Percentiles rank a stretch among this genome's conserved stretches.
These are phyloP conservation scores for Mactromeris polynyma DNA, from an alignment of 2,888 invertebrate species.

Conservation along the genomic window DNA sequence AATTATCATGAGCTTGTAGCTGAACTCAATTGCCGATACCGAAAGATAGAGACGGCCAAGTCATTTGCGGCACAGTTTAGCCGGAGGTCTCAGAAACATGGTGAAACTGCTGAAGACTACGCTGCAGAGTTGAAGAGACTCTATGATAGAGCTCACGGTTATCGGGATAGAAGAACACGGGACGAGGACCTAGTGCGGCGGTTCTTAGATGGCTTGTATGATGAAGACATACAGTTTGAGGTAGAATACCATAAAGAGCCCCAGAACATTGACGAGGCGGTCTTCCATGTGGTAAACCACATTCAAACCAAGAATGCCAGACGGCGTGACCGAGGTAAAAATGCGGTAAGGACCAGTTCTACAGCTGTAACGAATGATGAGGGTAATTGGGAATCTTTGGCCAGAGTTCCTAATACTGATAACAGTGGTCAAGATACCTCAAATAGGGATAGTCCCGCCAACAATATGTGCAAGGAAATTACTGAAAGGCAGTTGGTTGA, in stretches of 20 bases:
- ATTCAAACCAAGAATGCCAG: slow-evolving; percentile 26
- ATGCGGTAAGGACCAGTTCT: no score
- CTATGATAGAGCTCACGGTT: slow-evolving; percentile 34
- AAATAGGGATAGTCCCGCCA: no score
- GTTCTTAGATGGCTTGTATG: slow-evolving; percentile 41
- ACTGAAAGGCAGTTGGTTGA: no score
- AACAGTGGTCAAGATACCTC: no score
- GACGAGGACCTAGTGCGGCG: slow-evolving; percentile 34
- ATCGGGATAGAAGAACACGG: slow-evolving; percentile 18
- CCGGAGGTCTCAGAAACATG: not conserved
- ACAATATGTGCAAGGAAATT: no score
- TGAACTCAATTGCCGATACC: slow-evolving; percentile 17
- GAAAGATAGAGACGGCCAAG: not conserved
- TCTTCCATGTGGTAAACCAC: slow-evolving; percentile 39
- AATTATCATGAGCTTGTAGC: not conserved
- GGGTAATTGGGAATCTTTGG: no score
- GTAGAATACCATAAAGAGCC: slow-evolving; percentile 41
- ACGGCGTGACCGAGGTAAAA: not conserved
- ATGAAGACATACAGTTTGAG: no score
- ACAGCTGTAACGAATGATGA: no score
- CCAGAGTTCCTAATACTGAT: no score
- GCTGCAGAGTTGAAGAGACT: slow-evolving; percentile 29
- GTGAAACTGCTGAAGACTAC: slow-evolving; percentile 39
- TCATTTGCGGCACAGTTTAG: slow-evolving; percentile 31
- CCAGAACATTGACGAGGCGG: slow-evolving; percentile 34